Conservation (phyloP, 2,113 vertebrate species). For the Rhinoptilus africanus region DNA sequence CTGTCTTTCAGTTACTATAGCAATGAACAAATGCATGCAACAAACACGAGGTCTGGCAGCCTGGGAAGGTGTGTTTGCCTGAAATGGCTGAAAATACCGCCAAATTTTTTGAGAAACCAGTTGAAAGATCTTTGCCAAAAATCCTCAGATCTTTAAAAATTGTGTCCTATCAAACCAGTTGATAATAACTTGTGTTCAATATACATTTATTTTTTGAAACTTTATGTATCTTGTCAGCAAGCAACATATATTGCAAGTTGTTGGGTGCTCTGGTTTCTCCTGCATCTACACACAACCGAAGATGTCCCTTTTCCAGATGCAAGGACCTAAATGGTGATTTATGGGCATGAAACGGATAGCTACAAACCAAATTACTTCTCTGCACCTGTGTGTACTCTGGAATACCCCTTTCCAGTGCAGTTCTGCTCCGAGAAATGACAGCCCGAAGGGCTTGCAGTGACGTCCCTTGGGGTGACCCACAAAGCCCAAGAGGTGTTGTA, state of each 20-base stretch:
- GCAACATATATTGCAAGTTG: background rate
- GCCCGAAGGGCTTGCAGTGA: background rate
- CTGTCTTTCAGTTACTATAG: conserved; percentile 55
- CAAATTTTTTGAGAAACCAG: background rate
- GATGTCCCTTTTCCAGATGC: background rate
- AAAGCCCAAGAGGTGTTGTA: accelerated
- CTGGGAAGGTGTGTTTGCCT: background rate
- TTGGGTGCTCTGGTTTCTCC: background rate
- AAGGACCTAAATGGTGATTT: background rate
- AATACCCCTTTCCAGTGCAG: background rate
- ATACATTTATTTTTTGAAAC: background rate
- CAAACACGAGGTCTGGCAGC: background rate
- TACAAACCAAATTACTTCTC: background rate
- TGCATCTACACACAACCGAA: background rate
- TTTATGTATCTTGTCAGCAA: background rate
- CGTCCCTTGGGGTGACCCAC: background rate
- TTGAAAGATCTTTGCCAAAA: background rate
- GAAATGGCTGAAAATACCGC: background rate
- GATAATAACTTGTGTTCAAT: background rate
- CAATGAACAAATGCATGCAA: background rate
- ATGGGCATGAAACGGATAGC: background rate
- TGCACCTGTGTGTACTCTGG: background rate
- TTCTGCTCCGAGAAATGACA: background rate
- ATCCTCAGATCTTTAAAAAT: background rate
- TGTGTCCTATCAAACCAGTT: background rate